Evolutionary conservation across 2,113 vertebrate species (phyloP).

Genomic region (Lanius collurio): DNA sequence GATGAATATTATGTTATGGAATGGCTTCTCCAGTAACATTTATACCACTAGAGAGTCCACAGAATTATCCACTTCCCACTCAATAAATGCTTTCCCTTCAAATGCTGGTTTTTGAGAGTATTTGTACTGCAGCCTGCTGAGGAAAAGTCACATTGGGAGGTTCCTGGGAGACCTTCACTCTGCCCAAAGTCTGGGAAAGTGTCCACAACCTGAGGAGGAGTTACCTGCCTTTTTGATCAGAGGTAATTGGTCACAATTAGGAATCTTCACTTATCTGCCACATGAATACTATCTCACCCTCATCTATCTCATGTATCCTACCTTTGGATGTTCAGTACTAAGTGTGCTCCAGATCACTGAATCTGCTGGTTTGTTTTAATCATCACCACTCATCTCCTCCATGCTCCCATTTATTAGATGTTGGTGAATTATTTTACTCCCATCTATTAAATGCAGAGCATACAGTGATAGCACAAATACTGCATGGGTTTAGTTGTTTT

Average conservation of each 20-base stretch:
- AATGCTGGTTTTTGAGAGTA: background rate
- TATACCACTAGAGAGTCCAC: background rate
- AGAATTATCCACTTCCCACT: background rate
- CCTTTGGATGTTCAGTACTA: background rate
- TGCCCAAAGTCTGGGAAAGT: background rate
- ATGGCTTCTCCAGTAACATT: background rate
- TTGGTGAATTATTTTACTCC: background rate
- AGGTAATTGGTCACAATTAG: background rate
- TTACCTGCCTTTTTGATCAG: background rate
- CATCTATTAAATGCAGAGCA: background rate
- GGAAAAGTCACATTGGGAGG: background rate
- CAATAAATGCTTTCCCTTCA: background rate
- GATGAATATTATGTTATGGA: background rate
- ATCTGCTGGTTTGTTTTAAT: background rate
- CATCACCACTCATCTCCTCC: background rate
- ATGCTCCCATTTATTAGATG: background rate
- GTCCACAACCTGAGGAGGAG: background rate
- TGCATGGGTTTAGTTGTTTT: background rate
- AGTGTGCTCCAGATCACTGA: background rate
- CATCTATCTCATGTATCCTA: background rate
- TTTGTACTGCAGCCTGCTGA: background rate
- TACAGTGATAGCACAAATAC: background rate
- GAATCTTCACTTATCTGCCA: background rate
- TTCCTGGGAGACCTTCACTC: background rate
- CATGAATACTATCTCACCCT: background rate